These are phyloP conservation scores for Chrysolina oricalcia DNA, from an alignment of 2,888 invertebrate species.

Conservation along the genomic window DNA sequence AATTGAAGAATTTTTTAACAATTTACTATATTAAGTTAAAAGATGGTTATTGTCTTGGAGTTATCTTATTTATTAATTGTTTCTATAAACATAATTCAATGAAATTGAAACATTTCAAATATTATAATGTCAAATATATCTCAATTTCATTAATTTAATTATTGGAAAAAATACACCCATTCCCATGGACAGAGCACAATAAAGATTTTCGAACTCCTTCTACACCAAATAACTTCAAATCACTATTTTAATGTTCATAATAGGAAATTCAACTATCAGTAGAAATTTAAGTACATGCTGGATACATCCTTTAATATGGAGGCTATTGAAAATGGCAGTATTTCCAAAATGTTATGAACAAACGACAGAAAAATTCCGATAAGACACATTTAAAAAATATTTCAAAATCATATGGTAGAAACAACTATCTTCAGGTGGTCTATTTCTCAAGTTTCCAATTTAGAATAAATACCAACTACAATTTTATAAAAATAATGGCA, in stretches of 20 bases:
- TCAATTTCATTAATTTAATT: neutral
- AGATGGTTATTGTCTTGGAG: neutral
- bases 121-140: neutral
- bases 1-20: no score
- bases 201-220: neutral
- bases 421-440: constrained; percentile 8
- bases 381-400: constrained; percentile 23
- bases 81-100: neutral
- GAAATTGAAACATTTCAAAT: neutral
- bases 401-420: constrained; percentile 32
- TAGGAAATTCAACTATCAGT: neutral
- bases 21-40: no score
- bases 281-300: constrained; percentile 13
- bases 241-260: neutral
- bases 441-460: neutral
- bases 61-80: neutral
- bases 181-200: neutral
- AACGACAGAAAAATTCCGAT: constrained; percentile 4
- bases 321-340: constrained; percentile 15
- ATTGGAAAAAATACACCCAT: neutral
- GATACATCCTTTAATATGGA: neutral
- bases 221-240: neutral
- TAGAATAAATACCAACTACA: constrained; percentile 1
- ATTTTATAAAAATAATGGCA: neutral
- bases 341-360: constrained; percentile 11